phyloP scores from a whole-genome alignment of 2,797 vertebrate species.

The Urocyon cinereoargenteus region DNA sequence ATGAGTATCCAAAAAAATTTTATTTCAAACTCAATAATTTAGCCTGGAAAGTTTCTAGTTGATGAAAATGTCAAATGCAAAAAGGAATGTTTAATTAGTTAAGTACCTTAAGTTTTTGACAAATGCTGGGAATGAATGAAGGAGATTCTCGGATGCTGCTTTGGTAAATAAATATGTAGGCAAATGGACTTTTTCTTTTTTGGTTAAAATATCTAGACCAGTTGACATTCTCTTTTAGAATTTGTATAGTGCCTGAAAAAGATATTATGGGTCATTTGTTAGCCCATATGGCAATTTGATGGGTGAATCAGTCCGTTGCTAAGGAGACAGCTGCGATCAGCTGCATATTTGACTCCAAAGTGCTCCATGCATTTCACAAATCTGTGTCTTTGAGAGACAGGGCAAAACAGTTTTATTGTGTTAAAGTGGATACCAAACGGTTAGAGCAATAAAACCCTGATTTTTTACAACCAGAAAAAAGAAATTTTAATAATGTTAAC shows the following conservation, averaged over 20 bases:
- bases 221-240: neutral
- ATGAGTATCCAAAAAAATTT: neutral
- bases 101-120: conserved; percentile 79
- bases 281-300: neutral
- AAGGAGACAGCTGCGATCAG: neutral
- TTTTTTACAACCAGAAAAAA: conserved; percentile 37
- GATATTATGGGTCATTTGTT: conserved; percentile 18
- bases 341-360: neutral
- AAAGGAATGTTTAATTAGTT: conserved; percentile 83
- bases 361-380: neutral
- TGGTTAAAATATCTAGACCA: neutral
- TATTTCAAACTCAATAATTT: conserved; percentile 82
- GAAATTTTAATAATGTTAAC: neutral
- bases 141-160: neutral
- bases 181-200: neutral
- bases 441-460: neutral
- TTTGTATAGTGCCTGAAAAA: neutral
- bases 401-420: neutral
- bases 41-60: conserved; percentile 78
- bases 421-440: neutral
- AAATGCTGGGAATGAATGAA: conserved; percentile 56
- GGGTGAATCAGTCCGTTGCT: neutral
- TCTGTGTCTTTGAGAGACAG: neutral
- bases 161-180: neutral
- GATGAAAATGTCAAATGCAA: conserved; percentile 87